These are phyloP conservation scores for Heliothis peltigera DNA, from an alignment of 2,888 invertebrate genomes.

Conservation along the genomic window DNA sequence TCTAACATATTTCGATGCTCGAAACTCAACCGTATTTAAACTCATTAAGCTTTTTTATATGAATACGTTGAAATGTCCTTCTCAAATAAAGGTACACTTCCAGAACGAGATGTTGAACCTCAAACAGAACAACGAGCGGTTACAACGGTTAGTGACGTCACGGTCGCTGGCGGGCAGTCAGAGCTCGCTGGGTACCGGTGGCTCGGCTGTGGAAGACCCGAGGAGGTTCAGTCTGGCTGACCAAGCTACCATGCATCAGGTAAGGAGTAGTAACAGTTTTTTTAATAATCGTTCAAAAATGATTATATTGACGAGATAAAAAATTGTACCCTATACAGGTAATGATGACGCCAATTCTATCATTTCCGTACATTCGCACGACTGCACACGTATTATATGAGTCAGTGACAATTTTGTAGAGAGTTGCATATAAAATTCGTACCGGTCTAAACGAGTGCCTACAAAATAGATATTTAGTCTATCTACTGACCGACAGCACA, in stretches of 20 bases:
- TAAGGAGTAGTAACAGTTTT: too few species aligned
- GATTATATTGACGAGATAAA: neutral
- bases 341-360: slow-evolving; percentile 38
- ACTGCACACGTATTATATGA: slow-evolving; percentile 45
- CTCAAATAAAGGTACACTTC: slow-evolving; percentile 56
- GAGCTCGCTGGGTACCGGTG: slow-evolving; percentile 89
- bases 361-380: slow-evolving; percentile 48
- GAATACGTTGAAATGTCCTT: slow-evolving; percentile 54
- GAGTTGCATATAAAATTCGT: slow-evolving; percentile 24
- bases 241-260: slow-evolving; percentile 87
- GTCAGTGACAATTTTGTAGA: slow-evolving; percentile 44
- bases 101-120: slow-evolving; percentile 98
- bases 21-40: neutral
- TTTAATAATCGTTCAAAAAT: too few species aligned
- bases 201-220: slow-evolving; percentile 88
- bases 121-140: slow-evolving; percentile 98
- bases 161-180: slow-evolving; percentile 91
- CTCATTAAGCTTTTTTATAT: slow-evolving; percentile 31
- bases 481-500: slow-evolving; percentile 1
- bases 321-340: neutral
- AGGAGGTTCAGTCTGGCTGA: slow-evolving; percentile 91
- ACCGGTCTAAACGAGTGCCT: slow-evolving; percentile 34
- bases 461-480: slow-evolving; percentile 24
- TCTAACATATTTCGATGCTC: neutral
- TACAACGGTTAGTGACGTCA: slow-evolving; percentile 95